A percentile compares a stretch with the other conserved stretches of the same genome.
These are phyloP conservation scores for Lycocerus yunnanus DNA, from an alignment of 2,888 invertebrate species.

Conservation along the genomic window DNA sequence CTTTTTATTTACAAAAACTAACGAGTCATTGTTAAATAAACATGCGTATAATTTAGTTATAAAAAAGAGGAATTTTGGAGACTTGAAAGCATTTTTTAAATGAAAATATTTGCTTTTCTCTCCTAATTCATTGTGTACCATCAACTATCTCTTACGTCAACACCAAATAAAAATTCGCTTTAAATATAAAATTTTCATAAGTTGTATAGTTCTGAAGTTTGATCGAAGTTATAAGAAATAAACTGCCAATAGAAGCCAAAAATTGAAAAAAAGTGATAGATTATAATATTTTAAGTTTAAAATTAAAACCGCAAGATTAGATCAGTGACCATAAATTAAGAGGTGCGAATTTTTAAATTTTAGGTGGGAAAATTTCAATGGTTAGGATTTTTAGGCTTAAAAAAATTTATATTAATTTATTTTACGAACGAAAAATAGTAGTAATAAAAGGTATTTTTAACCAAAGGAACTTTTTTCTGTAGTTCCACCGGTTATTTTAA, in stretches of 20 bases:
- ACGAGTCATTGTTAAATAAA: neutral
- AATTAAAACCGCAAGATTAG: neutral
- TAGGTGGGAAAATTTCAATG: no score
- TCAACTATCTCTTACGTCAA: neutral
- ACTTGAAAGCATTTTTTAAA: neutral
- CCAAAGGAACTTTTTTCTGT: no score
- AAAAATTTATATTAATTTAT: no score
- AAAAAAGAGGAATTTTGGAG: neutral
- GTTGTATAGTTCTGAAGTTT: neutral
- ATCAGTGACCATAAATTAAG: no score
- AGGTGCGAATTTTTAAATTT: no score
- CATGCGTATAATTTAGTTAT: neutral
- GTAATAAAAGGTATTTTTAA: neutral
- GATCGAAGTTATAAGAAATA: neutral
- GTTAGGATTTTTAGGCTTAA: no score
- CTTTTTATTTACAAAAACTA: neutral
- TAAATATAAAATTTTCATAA: neutral
- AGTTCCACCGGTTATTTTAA: neutral
- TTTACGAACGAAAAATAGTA: no score
- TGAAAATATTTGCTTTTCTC: neutral
- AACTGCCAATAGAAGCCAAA: neutral
- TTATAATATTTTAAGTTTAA: neutral
- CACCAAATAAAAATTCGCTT: neutral
- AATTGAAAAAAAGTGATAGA: neutral
- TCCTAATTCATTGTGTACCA: neutral